Evolutionary conservation across 2,888 invertebrate genomes (phyloP), one percentile per base, ranked within the genome.

Genomic region (Netelia inedita): DNA sequence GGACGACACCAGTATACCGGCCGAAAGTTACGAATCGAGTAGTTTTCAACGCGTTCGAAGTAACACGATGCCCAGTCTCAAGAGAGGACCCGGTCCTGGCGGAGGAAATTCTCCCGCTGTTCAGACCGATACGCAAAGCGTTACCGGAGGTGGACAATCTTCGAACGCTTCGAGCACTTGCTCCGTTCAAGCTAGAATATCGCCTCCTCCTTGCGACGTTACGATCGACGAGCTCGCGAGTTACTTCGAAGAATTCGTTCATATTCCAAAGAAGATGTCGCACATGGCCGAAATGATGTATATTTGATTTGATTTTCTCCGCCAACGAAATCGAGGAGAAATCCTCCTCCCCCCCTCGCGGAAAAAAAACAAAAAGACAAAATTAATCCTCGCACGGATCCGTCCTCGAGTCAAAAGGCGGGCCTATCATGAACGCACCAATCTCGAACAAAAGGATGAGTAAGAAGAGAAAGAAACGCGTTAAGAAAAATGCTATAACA

Each of bases 231-330:
- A 99, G 94, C 95, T 99, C 90, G 98, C 98, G 85, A 97, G 98
- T 93, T 99, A 99, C 94, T 98, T 99, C 94, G 98, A 99, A 94
- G 97, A 98, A 86, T 96, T 98, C 94, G 98, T 98, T 88, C 97
- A 98, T 95, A 98, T 99, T 95, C 98, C 98, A 88, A 98, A 98
- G 94, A 98, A 99, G 94, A 99, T 99, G 98, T 98, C 98, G 68
- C 96, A 97, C 81, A 98, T 98, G 98, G 98, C 98, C 83, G 98
- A 98, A 95, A 98, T 98, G 98, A 99, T 98, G 98, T 99, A 99
- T 93, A 98, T 98, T 94, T 98, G 95, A 95, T 81, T 55, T n/a
- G 50, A 43, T 53, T 41, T 35, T 57, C 28, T 9, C 9, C 41
- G 14, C 11, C 11, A 35, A 9, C 61, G 28, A 11, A 9, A 21